These are phyloP conservation scores for Arvicanthis niloticus DNA, from an alignment of 2,113 vertebrate genomes.

Conservation along the genomic window DNA sequence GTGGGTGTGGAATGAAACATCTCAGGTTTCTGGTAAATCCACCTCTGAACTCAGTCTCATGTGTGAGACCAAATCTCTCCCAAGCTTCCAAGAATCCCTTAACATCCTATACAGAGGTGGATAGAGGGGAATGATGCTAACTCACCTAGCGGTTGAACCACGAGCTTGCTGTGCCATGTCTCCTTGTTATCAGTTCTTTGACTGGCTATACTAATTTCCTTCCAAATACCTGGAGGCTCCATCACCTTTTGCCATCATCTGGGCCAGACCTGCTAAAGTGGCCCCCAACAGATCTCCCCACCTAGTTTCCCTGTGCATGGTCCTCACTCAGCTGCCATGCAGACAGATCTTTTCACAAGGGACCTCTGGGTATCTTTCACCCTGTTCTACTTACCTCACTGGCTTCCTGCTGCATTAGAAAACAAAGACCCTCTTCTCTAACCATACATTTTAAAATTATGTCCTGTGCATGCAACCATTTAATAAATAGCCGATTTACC, in stretches of 20 bases:
- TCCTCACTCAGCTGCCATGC: background rate
- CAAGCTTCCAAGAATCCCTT: background rate
- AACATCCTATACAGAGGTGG: fast-evolving
- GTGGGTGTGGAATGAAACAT: background rate
- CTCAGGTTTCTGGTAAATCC: background rate
- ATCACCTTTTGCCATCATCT: background rate
- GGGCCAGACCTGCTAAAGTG: background rate
- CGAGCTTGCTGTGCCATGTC: fast-evolving
- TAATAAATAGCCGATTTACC: background rate
- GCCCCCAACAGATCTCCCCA: background rate
- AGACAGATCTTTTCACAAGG: background rate
- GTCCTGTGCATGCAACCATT: background rate
- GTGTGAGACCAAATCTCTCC: background rate
- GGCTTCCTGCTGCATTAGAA: background rate
- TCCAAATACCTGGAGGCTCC: background rate
- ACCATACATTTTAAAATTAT: background rate
- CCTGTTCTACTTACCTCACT: background rate
- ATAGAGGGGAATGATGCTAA: background rate
- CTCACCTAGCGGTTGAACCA: fast-evolving
- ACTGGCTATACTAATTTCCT: background rate
- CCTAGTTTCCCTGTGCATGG: fast-evolving
- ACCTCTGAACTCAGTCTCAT: background rate
- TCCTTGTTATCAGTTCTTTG: background rate
- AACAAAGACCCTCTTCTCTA: constrained; percentile 36
- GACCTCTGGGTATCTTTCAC: background rate